Base-by-base conservation (phyloP, 2,888 invertebrate species). In the Scotopteryx bipunctaria region DNA sequence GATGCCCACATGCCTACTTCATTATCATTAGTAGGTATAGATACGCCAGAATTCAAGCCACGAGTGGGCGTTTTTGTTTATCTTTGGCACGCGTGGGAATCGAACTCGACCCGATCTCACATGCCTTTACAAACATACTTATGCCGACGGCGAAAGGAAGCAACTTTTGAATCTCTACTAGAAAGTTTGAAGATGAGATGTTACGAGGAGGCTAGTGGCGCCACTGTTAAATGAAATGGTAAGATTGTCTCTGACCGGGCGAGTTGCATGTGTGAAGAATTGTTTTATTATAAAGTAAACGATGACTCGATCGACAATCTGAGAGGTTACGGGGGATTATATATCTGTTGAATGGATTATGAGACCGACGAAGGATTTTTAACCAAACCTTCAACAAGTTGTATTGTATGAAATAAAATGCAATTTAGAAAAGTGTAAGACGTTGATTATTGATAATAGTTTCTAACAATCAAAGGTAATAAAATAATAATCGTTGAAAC, bases 61-160 rank as follows among this genome's bases (percentile, higher is more conserved):
- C 53, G 63, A 64, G 83, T 82, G 78, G 82, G 83, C 71, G 82
- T 76, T 76, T 78, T 78, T 83, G 81, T 83, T 81, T 78, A 76
- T 74, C 66, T 66, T 64, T 55, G 67, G 81, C 83, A 81, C 84
- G 81, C 86, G 86, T 86, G 85, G 79, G 85, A 86, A 86, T 68
- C 69, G 71, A 61, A 65, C 61, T 45, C 66, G 65, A 56, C 51
- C 60, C 65, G 75, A 79, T 81, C 81, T 75, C 81, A 79, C 78
- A 77, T 73, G 64, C 68, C 40, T 44, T 23, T 23, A 50, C 47
- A 46, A 47, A 44, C 36, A 44, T 51, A 51, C 47, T 15, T 35
- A 31, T 37, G 11, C 40, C 15, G 15, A 25, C 29, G 32, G 46
- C 1, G 0, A 27, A 31, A 46, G 36, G 19, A 35, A 11, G 23